A percentile compares a stretch with the other conserved stretches of the same genome.
phyloP scores from a whole-genome alignment of 1,140 invertebrate genomes.

The Bicyclus anynana region DNA sequence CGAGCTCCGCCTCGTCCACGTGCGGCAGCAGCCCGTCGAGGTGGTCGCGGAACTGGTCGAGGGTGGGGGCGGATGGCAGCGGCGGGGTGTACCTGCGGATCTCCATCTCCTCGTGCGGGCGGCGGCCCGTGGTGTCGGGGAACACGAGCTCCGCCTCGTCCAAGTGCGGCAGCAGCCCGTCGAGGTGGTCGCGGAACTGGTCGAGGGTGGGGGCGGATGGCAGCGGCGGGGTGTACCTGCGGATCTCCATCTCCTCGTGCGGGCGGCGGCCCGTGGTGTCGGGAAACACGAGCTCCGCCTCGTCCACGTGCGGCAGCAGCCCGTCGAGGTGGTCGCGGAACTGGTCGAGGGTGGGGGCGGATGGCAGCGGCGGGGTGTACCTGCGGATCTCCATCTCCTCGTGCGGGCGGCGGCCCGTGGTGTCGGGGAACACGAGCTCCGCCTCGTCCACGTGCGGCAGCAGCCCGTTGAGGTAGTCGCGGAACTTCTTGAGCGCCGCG shows the following conservation, averaged over 20 bases:
- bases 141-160: too few species aligned
- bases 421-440: slow-evolving; percentile 93
- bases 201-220: too few species aligned
- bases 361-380: slow-evolving; percentile 40
- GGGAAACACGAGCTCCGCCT: slow-evolving; percentile 95
- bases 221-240: slow-evolving; percentile 94
- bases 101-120: slow-evolving; percentile 78
- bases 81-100: slow-evolving; percentile 93
- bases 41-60: too few species aligned
- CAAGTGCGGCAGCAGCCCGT: too few species aligned
- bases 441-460: slow-evolving; percentile 91
- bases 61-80: too few species aligned
- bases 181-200: too few species aligned
- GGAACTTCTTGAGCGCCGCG: slow-evolving; percentile 94
- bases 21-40: too few species aligned
- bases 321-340: slow-evolving; percentile 97
- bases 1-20: too few species aligned
- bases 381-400: slow-evolving; percentile 78
- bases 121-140: slow-evolving; percentile 80
- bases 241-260: slow-evolving; percentile 80
- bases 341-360: slow-evolving; percentile 60
- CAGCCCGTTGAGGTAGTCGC: slow-evolving; percentile 96
- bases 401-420: slow-evolving; percentile 67
- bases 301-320: slow-evolving; percentile 90
- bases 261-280: slow-evolving; percentile 78